Base-by-base conservation (phyloP, 1,140 invertebrate species). In the Drosophila nasuta region DNA sequence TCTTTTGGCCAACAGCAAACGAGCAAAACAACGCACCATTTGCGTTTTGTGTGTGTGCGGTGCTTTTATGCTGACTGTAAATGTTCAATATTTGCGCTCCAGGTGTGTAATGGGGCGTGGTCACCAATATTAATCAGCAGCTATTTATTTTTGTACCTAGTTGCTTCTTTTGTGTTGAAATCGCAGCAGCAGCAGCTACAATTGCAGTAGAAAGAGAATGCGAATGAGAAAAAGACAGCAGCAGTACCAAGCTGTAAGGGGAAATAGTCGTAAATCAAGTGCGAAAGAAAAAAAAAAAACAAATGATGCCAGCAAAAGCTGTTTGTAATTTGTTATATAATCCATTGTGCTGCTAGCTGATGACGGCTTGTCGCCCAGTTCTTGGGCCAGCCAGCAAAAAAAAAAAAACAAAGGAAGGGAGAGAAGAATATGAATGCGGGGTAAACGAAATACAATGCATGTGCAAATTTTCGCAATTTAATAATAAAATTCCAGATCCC, bases 301-400 rank as follows among this genome's bases (percentile, higher is more conserved):
- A 88, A 83, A 86, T 86, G 81, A 86, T 72, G 70, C 67, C 62
- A 62, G 68, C 56, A 64, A 62, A 74, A 72, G 80, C 80, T 57
- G 58, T 49, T 54, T 52, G 65, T 59, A 79, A 86, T 81, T 79
- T 82, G 72, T 88, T 79, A 79, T 43, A 62, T 82, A 82, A 87
- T 33, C 45, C 49, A 49, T 6, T 41, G 33, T 51, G 43, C 33
- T 48, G 33, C 33, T 48, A 41, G 30, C 30, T 56, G 56, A 60
- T 67, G 56, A 54, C 49, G 49, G 38, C 51, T 52, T 65, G 62
- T 72, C 58, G 57, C 11, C 13, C 57, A 35, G 57, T 35, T n/a
- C 4, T 38, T 38, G 8, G 35, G 17, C 20, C 20, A 25, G 20
- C 20, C 20, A 25, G n/a, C 10, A 38, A 30, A 57, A 41, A 20